Base-by-base conservation (phyloP, 1,140 invertebrate genomes). In the Heliconius nattereri region DNA sequence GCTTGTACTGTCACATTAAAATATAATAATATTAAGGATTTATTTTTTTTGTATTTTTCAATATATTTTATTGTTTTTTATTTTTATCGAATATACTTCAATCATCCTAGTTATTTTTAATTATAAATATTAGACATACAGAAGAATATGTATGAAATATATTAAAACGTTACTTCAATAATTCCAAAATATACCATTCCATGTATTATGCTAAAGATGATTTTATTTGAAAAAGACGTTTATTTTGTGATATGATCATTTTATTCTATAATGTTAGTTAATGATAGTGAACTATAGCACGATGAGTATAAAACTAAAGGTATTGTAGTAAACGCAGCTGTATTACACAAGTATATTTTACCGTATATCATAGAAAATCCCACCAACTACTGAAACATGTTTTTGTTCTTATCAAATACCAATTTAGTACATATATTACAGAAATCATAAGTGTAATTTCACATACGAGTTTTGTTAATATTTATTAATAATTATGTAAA, bases 61-160 rank as follows among this genome's bases (percentile, higher is more conserved):
- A 71, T 35, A 19, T 35, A 71, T 71, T 35, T 72, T 37, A 16
- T 72, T 72, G 71, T 72, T 37, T 20, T n/a, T 72, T 72, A 72
- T 66, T 66, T 66, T 13, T 66, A 29, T 66, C 13, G 26, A 66
- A 66, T 29, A 66, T 29, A 60, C 2, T n/a, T 9, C 57, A 60
- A 60, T 60, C n/a, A 60, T 60, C n/a, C 9, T 23, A 60, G 57
- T 60, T 60, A 60, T 29, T 66, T 66, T 16, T 66, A 29, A 23
- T 66, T 29, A 29, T 26, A 66, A 29, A 1, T 66, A 66, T 66
- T 29, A 66, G n/a, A 66, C 60, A 2, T 9, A 7, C 16, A 26
- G 13, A 66, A 16, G 11, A 3, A 29, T 9, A 26, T 66, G 11
- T 26, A 66, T 29, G 9, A 60, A 23, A 66, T 29, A 66, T 26